These are phyloP conservation scores for Pseudochaenichthys georgianus DNA, from an alignment of 2,797 vertebrate genomes.

Conservation along the genomic window DNA sequence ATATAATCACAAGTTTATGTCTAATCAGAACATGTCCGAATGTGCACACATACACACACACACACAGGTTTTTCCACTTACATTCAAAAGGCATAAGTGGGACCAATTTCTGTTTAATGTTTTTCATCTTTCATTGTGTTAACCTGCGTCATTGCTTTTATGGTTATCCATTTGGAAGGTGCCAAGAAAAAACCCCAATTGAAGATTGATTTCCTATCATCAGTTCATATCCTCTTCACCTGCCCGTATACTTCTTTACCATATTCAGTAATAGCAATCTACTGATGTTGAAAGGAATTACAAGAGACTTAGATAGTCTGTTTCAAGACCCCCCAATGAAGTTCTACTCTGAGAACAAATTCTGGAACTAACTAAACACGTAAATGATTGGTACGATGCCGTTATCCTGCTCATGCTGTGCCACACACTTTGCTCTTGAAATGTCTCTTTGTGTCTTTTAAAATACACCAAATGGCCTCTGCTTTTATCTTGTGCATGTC, in stretches of 20 bases:
- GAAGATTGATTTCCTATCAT: constrained; percentile 11
- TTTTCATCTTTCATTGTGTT: background rate
- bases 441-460: background rate
- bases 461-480: background rate
- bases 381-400: background rate
- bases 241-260: constrained; percentile 31
- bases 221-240: constrained; percentile 13
- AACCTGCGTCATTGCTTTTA: background rate
- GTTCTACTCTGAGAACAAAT: background rate
- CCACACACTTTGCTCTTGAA: constrained; percentile 3
- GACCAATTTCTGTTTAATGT: constrained; percentile 3
- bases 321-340: background rate
- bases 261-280: constrained; percentile 17
- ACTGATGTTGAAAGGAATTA: constrained; percentile 1
- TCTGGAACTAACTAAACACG: background rate
- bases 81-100: constrained; percentile 12
- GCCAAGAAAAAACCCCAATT: constrained; percentile 4
- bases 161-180: constrained; percentile 2
- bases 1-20: background rate
- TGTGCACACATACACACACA: background rate
- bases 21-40: too few relatives aligned
- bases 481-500: background rate
- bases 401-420: background rate
- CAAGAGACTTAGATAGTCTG: background rate
- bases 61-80: background rate